Percentiles rank a stretch among this genome's conserved stretches.
Conservation (phyloP, 2,113 vertebrate species). For the Spea bombifrons region DNA sequence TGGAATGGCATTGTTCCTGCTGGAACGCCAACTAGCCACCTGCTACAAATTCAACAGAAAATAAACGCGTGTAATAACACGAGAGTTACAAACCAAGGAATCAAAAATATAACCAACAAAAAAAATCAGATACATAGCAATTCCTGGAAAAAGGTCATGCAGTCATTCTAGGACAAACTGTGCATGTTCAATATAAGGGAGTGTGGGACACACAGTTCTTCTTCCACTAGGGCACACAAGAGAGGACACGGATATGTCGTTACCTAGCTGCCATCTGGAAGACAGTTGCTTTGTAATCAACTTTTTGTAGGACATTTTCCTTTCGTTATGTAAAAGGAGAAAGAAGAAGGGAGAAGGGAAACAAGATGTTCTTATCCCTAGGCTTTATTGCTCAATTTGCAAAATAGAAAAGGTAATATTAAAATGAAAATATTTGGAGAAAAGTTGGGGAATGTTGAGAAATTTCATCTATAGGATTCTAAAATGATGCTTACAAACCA, state of each 20-base stretch:
- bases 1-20: not conserved
- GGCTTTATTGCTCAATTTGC: not conserved
- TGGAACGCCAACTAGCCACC: constrained; percentile 8
- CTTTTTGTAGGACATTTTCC: not conserved
- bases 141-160: constrained; percentile 1
- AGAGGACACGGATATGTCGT: not conserved
- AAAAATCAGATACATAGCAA: constrained; percentile 3
- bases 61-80: constrained; percentile 5
- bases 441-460: not conserved
- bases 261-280: constrained; percentile 12
- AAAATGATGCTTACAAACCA: too few relatives aligned
- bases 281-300: not conserved
- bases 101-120: constrained; percentile 5
- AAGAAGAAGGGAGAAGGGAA: not conserved
- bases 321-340: not conserved
- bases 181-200: not conserved
- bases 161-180: constrained; percentile 5
- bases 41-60: constrained; percentile 19
- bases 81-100: not conserved
- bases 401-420: not conserved
- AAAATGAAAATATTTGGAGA: not conserved
- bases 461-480: not conserved
- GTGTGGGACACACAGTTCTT: constrained; percentile 5
- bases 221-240: not conserved
- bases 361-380: not conserved